phyloP scores from a whole-genome alignment of 2,113 vertebrate genomes.

The Cranoglanis bouderius region DNA sequence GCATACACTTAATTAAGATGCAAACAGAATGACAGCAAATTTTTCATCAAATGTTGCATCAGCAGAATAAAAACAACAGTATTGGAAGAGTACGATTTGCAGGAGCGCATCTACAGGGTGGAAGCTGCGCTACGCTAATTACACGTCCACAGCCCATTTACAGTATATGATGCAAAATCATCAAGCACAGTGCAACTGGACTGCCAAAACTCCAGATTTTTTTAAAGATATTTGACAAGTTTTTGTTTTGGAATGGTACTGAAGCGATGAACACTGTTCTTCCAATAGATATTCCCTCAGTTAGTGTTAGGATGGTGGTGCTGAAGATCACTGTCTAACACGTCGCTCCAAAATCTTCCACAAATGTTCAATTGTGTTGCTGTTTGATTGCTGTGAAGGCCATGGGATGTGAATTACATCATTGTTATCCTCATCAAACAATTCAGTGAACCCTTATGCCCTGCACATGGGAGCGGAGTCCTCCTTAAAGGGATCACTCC shows the following conservation, averaged over 20 bases:
- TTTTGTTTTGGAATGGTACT: not conserved
- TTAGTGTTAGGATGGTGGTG: not conserved
- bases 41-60: not conserved
- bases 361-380: not conserved
- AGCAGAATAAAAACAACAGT: not conserved
- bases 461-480: not conserved
- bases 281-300: not conserved
- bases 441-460: not conserved
- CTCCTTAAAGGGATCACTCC: not conserved
- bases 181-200: not conserved
- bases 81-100: not conserved
- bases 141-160: not conserved
- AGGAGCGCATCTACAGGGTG: not conserved
- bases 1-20: not conserved
- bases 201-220: not conserved
- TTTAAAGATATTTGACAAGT: not conserved
- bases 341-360: not conserved
- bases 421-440: not conserved
- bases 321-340: not conserved
- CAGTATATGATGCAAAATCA: not conserved
- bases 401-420: not conserved
- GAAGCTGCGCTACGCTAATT: not conserved
- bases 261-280: not conserved
- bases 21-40: not conserved
- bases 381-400: not conserved